phyloP scores from a whole-genome alignment of 2,888 invertebrate species.

The Suillia variegata region DNA sequence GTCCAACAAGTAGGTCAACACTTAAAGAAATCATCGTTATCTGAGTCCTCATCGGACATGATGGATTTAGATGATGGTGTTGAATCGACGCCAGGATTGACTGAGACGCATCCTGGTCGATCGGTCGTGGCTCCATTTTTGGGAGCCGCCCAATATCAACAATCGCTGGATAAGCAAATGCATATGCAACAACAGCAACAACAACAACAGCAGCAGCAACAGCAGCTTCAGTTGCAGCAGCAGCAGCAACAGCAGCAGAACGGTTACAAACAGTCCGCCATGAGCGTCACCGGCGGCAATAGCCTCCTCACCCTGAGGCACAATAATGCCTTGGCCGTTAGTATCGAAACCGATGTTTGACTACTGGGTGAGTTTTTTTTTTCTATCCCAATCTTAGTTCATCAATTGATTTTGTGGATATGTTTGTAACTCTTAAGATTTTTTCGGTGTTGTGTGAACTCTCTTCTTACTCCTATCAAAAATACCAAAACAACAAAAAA shows the following conservation, averaged over 20 bases:
- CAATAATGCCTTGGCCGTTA: constrained; percentile 83
- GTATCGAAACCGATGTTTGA: constrained; percentile 96
- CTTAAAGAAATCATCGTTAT: constrained; percentile 85
- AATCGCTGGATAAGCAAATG: constrained; percentile 49
- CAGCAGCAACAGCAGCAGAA: constrained; percentile 39
- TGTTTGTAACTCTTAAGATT: no score
- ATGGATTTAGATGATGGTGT: constrained; percentile 92
- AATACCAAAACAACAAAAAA: no score
- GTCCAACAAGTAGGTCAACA: constrained; percentile 73
- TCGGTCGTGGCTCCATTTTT: constrained; percentile 61
- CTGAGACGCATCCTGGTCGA: constrained; percentile 60
- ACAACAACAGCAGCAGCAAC: constrained; percentile 38
- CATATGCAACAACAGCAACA: no score
- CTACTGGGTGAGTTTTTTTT: constrained; percentile 79
- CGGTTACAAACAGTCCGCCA: constrained; percentile 49
- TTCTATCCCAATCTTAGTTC: no score
- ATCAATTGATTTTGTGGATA: no score
- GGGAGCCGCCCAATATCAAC: constrained; percentile 50
- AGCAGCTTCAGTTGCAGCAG: constrained; percentile 32
- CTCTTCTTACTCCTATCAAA: no score
- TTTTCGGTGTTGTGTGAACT: no score
- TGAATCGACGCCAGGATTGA: constrained; percentile 62
- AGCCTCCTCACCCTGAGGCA: constrained; percentile 78
- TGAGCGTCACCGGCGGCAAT: constrained; percentile 59
- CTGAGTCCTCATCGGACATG: constrained; percentile 88